Evolutionary conservation across 2,113 vertebrate genomes (phyloP), one percentile per base, ranked within the genome.

Genomic region (Seriola aureovittata): DNA sequence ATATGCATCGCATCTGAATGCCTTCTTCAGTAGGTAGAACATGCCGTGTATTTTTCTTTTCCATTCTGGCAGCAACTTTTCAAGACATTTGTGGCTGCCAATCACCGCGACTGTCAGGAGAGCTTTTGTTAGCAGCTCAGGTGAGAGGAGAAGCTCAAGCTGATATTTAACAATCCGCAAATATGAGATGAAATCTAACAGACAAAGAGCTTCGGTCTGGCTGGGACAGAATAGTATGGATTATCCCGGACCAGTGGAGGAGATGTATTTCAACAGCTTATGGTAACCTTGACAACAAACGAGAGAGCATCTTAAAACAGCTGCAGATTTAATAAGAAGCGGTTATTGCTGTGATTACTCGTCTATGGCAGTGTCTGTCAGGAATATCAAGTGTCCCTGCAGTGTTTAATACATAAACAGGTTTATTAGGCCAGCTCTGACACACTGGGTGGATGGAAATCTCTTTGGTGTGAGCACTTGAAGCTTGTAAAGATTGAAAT

Each of bases 251-350:
- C 67, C 55, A 66, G 17, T 21, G 4, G 9, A 82, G 4, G 9
- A 82, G 8, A 86, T 60, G 63, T 50, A 64, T 84, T 74, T 48
- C 67, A 69, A 52, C 60, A 73, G 78, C 80, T 75, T 74, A 72
- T 52, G 29, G 89, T 88, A 84, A 88, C 82, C 87, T 73, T 86
- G 88, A 87, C 87, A 90, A 88, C 88, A 89, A 90, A 89, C 67
- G 72, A 21, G 32, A 69, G 60, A 67, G 64, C 65, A 65, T 88
- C 64, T 79, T 71, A 82, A 85, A 71, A 34, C 52, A 79, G 66
- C 57, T 52, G 68, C 29, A 54, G 82, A 85, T 91, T 75, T 89
- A 85, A 85, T 88, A 76, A 79, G 68, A 66, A 57, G 75, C 62
- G 29, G 54, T 87, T 88, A 86, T 81, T 80, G 77, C 82, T 57